Percentiles rank a stretch among this genome's conserved stretches.
phyloP scores from a whole-genome alignment of 2,113 vertebrate species.

The Malurus alboscapulatus region DNA sequence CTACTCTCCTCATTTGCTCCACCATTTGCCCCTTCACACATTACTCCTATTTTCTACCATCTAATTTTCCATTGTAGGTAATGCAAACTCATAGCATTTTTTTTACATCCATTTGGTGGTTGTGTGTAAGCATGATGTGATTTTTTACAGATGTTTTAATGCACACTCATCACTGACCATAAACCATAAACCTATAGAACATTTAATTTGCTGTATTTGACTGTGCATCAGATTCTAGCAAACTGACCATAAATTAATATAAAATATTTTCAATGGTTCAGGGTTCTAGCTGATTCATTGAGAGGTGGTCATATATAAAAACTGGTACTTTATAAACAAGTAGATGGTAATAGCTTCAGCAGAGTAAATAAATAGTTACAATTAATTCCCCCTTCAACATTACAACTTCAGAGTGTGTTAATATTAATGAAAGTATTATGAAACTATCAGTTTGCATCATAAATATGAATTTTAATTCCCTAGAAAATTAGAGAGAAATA shows the following conservation, averaged over 20 bases:
- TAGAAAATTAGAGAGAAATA: background rate
- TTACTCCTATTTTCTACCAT: background rate
- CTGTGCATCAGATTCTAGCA: background rate
- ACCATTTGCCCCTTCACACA: background rate
- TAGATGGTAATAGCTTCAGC: background rate
- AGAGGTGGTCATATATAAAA: background rate
- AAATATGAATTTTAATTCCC: background rate
- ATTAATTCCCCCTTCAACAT: background rate
- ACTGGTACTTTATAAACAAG: constrained; percentile 2
- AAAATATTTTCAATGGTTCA: background rate
- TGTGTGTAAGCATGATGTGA: background rate
- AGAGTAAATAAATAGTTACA: background rate
- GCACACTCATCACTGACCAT: background rate
- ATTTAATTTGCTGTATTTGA: background rate
- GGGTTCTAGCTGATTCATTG: background rate
- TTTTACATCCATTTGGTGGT: background rate
- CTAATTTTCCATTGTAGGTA: background rate
- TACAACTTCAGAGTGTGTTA: background rate
- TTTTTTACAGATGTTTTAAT: background rate
- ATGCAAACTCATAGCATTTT: background rate
- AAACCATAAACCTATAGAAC: background rate
- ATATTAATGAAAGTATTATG: background rate
- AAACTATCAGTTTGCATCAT: background rate
- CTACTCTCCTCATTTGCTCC: background rate
- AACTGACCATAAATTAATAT: background rate